These are phyloP conservation scores for Dryas iulia DNA, from an alignment of 1,140 invertebrate genomes.

Conservation along the genomic window DNA sequence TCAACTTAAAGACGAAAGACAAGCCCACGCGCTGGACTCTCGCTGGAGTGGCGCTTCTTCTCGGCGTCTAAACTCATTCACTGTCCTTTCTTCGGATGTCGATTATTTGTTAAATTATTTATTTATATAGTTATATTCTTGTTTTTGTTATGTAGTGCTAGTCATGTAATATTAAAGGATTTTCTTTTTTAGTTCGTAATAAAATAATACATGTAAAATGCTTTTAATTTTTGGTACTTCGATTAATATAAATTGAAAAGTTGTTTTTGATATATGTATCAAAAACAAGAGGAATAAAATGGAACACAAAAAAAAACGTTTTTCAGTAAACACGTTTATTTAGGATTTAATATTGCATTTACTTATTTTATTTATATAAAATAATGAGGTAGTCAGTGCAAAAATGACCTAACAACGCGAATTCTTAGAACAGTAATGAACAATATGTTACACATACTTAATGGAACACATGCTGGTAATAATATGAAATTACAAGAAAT, in stretches of 20 bases:
- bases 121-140: not conserved
- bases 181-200: not conserved
- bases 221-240: not conserved
- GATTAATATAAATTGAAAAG: too few species aligned
- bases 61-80: slow-evolving; percentile 82
- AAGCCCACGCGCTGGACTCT: slow-evolving; percentile 95
- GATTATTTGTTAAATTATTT: not conserved
- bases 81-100: too few species aligned
- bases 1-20: slow-evolving; percentile 95
- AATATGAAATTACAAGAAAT: not conserved
- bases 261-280: too few species aligned
- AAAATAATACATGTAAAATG: not conserved
- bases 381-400: not conserved
- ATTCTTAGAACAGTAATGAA: not conserved
- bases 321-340: not conserved
- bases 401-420: not conserved
- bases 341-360: not conserved
- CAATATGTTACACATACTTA: not conserved
- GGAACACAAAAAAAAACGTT: not conserved
- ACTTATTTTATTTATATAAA: not conserved
- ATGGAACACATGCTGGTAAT: not conserved
- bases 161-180: not conserved
- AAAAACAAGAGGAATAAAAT: too few species aligned
- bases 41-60: slow-evolving; percentile 93
- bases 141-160: not conserved